These are phyloP conservation scores for Morus bassanus DNA, from an alignment of 2,797 vertebrate species.

Conservation along the genomic window DNA sequence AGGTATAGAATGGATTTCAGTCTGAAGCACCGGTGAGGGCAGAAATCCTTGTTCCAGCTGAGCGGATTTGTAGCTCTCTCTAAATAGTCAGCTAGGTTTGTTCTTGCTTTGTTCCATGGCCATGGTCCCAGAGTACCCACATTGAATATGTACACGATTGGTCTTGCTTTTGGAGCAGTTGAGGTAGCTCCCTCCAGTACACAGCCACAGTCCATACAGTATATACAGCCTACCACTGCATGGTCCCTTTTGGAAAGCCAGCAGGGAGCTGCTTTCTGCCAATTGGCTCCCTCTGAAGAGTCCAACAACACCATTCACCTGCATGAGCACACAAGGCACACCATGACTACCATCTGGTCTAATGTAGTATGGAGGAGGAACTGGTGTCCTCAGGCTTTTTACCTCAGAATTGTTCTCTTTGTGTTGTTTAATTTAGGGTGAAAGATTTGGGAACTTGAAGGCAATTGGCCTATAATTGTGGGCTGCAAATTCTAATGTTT, in stretches of 20 bases:
- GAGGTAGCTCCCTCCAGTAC: background rate
- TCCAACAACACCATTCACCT: background rate
- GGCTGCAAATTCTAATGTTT: background rate
- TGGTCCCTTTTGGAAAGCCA: background rate
- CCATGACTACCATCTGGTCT: background rate
- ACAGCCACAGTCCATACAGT: rapidly evolving
- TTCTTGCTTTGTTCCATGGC: background rate
- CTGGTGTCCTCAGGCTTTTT: background rate
- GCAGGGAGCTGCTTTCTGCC: background rate
- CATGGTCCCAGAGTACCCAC: background rate
- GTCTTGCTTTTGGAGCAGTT: background rate
- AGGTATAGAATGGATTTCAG: background rate
- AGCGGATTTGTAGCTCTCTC: background rate
- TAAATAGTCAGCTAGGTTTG: background rate
- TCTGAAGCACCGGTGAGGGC: background rate
- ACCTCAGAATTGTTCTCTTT: background rate
- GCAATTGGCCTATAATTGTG: background rate
- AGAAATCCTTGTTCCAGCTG: background rate
- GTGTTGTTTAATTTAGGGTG: background rate
- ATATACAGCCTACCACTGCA: no score
- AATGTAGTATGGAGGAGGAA: background rate
- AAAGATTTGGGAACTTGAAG: background rate
- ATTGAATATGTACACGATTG: rapidly evolving
- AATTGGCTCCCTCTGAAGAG: background rate
- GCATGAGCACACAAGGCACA: background rate